Evolutionary conservation across 2,888 invertebrate genomes (phyloP), one percentile per base, ranked within the genome.

Genomic region (Cactoblastis cactorum): DNA sequence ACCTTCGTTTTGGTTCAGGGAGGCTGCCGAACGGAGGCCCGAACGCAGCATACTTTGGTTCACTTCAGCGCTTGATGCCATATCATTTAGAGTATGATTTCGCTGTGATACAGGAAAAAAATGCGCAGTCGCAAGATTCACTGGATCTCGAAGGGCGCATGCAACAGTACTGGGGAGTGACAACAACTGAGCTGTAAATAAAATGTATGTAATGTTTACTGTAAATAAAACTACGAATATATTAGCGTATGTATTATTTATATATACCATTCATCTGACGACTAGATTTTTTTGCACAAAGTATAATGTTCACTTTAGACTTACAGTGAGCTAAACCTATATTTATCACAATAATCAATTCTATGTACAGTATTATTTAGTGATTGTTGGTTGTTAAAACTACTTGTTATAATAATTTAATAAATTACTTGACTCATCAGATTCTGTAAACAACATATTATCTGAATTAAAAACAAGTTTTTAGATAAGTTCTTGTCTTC

Each of bases 151-250:
- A 96, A 69, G 93, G 92, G 49, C 91, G 96, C 50, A 96, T 96
- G 95, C 95, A 96, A 63, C 96, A 96, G 67, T 96, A 96, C 80
- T 96, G 96, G 96, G 96, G 96, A 47, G 95, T 96, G 41, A 95
- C 96, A 11, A 96, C 96, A 1, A 96, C 96, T 0, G 96, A 96
- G 78, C 80, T 96, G 59, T 96, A 90, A 91, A 68, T 60, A 61
- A 17, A 45, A 43, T 49, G 19, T 53, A 46, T 52, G 43, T 45
- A 58, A 63, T 57, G 57, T 47, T 53, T 47, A n/a, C 67, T 83
- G 83, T 85, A 83, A 88, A 87, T 87, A 84, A 88, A 85, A 87
- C 77, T 73, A 74, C 71, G 61, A 62, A 62, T 61, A 69, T 71
- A 74, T 80, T 77, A 81, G 73, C 72, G 71, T 69, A 65, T 67